A percentile compares a stretch with the other conserved stretches of the same genome.
These are phyloP conservation scores for Tiliacea citrago DNA, from an alignment of 2,888 invertebrate species.

Conservation along the genomic window DNA sequence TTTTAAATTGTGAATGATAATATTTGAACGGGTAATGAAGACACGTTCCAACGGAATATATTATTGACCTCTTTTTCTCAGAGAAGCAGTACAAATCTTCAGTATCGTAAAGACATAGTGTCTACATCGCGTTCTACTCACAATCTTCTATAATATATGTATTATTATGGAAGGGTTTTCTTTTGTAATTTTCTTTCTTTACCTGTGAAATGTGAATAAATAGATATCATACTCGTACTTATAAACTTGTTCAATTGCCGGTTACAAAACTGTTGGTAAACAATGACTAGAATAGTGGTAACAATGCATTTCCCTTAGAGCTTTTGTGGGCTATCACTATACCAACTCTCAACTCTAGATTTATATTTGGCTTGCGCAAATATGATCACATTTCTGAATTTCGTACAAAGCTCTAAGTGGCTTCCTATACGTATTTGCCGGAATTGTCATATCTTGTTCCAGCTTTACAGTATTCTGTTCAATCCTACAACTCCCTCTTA, in stretches of 20 bases:
- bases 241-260: neutral
- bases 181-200: neutral
- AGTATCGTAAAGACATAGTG: neutral
- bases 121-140: neutral
- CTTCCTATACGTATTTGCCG: too few relatives aligned
- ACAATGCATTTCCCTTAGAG: neutral
- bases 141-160: neutral
- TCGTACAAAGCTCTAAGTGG: too few relatives aligned
- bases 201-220: neutral
- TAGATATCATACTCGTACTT: too few relatives aligned
- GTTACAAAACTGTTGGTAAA: neutral
- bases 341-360: too few relatives aligned
- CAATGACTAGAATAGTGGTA: neutral
- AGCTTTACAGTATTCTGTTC: too few relatives aligned
- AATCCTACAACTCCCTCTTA: too few relatives aligned
- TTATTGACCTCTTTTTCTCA: neutral
- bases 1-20: neutral
- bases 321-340: slow-evolving; percentile 13
- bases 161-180: neutral
- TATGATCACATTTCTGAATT: too few relatives aligned
- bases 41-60: too few relatives aligned
- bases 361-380: too few relatives aligned
- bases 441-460: too few relatives aligned
- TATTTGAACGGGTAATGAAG: neutral
- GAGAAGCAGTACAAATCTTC: neutral